Evolutionary conservation across 2,888 invertebrate species (phyloP).

Genomic region (Idaea biselata): DNA sequence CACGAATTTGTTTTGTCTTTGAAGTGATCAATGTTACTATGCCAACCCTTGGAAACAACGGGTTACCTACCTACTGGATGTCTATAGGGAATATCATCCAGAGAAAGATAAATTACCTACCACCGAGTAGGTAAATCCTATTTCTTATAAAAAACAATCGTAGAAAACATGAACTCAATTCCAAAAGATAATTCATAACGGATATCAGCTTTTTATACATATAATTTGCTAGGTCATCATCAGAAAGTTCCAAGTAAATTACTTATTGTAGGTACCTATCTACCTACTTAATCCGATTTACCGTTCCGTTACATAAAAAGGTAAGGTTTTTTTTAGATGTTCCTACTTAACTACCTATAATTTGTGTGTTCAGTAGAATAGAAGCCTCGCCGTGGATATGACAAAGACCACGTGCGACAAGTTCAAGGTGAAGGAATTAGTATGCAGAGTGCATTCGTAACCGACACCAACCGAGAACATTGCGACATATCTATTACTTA

Average conservation of each 20-base stretch:
- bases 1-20: constrained; percentile 9
- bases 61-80: background rate
- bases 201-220: constrained; percentile 5
- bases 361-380: background rate
- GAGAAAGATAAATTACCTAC: background rate
- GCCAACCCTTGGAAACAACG: constrained; percentile 37
- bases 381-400: background rate
- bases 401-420: constrained; percentile 18
- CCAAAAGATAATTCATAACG: constrained; percentile 2
- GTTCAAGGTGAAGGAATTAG: constrained; percentile 64
- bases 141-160: background rate
- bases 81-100: background rate
- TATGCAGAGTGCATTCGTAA: constrained; percentile 57
- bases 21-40: constrained; percentile 57
- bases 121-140: background rate
- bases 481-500: constrained; percentile 34
- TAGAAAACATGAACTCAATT: background rate
- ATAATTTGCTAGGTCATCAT: background rate
- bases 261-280: constrained; percentile 4
- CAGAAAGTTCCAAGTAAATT: constrained; percentile 1
- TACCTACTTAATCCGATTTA: background rate
- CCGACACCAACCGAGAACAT: constrained; percentile 45
- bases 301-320: background rate
- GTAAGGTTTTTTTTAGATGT: background rate
- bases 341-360: background rate